Percentiles rank a stretch among this genome's conserved stretches.
These are phyloP conservation scores for Polypedilum vanderplanki DNA, from an alignment of 1,140 invertebrate genomes.

Conservation along the genomic window DNA sequence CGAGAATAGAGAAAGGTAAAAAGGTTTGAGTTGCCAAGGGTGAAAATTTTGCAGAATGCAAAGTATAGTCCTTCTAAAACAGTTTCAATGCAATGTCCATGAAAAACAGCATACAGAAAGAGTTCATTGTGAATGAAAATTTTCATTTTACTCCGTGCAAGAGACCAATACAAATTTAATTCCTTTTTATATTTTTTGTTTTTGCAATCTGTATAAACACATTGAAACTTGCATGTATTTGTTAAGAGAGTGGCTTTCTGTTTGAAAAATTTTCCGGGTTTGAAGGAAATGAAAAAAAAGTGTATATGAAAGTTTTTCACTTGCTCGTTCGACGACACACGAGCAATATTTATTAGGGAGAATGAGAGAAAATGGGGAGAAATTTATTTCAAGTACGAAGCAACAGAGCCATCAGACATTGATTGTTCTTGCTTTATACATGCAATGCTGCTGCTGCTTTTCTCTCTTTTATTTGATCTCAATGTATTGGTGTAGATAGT, in stretches of 20 bases:
- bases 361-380: not conserved
- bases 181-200: too few relatives aligned
- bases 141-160: not conserved
- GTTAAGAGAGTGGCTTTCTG: not conserved
- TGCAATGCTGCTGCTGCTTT: not conserved
- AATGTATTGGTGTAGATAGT: constrained; percentile 8
- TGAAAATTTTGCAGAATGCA: too few relatives aligned
- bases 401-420: constrained; percentile 28
- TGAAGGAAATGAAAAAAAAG: not conserved
- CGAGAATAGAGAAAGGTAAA: too few relatives aligned
- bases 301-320: not conserved
- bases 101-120: not conserved
- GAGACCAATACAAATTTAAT: not conserved
- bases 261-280: constrained; percentile 20
- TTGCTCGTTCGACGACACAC: not conserved
- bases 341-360: not conserved
- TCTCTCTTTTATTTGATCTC: not conserved
- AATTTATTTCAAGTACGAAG: not conserved
- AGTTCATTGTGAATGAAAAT: constrained; percentile 24
- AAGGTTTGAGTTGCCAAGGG: too few relatives aligned
- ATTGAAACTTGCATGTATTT: not conserved
- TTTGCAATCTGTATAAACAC: not conserved
- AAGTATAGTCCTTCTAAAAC: not conserved
- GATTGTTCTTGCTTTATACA: not conserved
- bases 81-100: constrained; percentile 11